phyloP scores from a whole-genome alignment of 1,140 invertebrate species.

The Cylas formicarius region DNA sequence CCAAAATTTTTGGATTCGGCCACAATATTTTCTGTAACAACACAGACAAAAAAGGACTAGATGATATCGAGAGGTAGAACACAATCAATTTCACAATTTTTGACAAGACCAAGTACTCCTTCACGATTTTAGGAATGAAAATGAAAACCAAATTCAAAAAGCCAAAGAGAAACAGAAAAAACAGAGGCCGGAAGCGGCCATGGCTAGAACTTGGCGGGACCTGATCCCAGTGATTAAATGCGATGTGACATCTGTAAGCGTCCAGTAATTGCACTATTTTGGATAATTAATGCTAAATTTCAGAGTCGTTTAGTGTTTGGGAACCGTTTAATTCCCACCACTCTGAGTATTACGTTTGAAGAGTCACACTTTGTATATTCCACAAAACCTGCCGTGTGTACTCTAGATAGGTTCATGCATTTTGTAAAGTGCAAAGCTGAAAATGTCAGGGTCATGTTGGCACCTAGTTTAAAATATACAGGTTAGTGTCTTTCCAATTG shows the following conservation, averaged over 20 bases:
- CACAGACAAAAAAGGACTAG: conserved; percentile 44
- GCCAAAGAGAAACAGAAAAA: conserved; percentile 47
- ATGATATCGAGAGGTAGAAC: conserved; percentile 43
- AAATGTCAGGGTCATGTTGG: conserved; percentile 81
- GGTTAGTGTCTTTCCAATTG: conserved; percentile 36
- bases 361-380: conserved; percentile 93
- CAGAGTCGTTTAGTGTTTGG: conserved; percentile 90
- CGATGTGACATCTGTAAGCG: conserved; percentile 74
- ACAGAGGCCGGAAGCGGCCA: conserved; percentile 64
- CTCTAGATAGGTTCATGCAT: conserved; percentile 93
- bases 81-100: background rate
- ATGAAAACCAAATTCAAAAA: conserved; percentile 19
- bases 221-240: conserved; percentile 95
- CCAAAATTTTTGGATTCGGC: conserved; percentile 82
- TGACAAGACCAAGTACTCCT: conserved; percentile 2
- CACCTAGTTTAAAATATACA: conserved; percentile 88
- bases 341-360: conserved; percentile 86
- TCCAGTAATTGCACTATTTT: background rate
- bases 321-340: conserved; percentile 91
- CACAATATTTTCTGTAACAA: conserved; percentile 62
- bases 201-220: conserved; percentile 87
- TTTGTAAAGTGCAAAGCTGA: conserved; percentile 91
- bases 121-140: conserved; percentile 21
- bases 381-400: conserved; percentile 88
- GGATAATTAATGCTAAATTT: conserved; percentile 22